Percentiles rank a stretch among this genome's conserved stretches.
phyloP scores from a whole-genome alignment of 2,113 vertebrate genomes.

The Suncus etruscus region DNA sequence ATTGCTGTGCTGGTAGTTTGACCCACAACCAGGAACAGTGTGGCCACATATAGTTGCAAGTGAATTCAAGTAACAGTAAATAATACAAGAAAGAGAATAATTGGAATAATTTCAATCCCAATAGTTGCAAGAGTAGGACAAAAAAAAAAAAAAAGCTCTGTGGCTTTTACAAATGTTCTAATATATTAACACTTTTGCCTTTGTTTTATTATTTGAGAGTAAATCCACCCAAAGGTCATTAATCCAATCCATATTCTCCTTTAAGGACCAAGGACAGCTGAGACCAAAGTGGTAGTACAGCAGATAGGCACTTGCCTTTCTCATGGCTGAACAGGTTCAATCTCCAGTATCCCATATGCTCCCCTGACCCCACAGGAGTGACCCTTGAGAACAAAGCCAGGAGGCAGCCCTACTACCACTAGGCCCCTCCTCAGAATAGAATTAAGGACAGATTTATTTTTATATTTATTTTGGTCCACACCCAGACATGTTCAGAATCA shows the following conservation, averaged over 20 bases:
- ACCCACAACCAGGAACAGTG: not conserved
- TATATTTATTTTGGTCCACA: no score
- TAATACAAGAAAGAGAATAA: slow-evolving; percentile 3
- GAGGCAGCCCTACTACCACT: no score
- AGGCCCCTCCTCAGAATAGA: no score
- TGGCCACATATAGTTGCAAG: not conserved
- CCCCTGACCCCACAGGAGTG: no score
- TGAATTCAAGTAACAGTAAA: not conserved
- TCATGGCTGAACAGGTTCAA: not conserved
- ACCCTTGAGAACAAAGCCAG: no score
- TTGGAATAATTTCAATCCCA: slow-evolving; percentile 36
- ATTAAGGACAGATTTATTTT: no score
- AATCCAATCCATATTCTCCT: not conserved
- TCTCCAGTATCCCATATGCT: no score
- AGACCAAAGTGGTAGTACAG: not conserved
- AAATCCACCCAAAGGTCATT: slow-evolving; percentile 33
- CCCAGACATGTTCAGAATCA: no score
- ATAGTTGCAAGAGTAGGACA: not conserved
- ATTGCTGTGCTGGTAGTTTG: not conserved
- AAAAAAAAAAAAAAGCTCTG: not conserved
- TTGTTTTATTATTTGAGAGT: slow-evolving; percentile 52
- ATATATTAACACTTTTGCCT: slow-evolving; percentile 39
- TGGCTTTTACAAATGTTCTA: not conserved
- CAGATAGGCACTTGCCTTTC: not conserved
- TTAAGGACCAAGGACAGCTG: not conserved